Conservation (phyloP, 2,888 invertebrate genomes). For the Stratiomys singularior region DNA sequence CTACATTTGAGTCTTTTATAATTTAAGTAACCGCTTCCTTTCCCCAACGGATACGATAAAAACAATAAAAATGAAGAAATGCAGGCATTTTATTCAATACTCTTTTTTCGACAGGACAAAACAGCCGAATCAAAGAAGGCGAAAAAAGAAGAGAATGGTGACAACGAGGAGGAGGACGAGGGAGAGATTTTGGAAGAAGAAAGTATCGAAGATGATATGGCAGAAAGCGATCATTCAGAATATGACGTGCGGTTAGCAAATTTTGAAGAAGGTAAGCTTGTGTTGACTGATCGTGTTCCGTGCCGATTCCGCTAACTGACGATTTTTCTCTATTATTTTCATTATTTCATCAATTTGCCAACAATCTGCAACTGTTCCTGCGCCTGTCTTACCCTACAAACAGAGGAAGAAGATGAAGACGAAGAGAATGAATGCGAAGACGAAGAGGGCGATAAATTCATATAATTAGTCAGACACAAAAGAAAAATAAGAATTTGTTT, state of each 20-base stretch:
- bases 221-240: conserved; percentile 64
- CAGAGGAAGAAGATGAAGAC: conserved; percentile 62
- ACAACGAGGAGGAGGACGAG: conserved; percentile 59
- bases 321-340: conserved; percentile 35
- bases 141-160: conserved; percentile 60
- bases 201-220: conserved; percentile 59
- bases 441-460: conserved; percentile 64
- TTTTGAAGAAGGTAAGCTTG: conserved; percentile 51
- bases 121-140: conserved; percentile 65
- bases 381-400: conserved; percentile 44
- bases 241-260: conserved; percentile 63
- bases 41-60: too few relatives aligned
- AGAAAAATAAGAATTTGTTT: conserved; percentile 49
- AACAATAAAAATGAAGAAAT: too few relatives aligned
- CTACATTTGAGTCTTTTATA: too few relatives aligned
- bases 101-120: conserved; percentile 59
- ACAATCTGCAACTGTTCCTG: conserved; percentile 1
- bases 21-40: too few relatives aligned
- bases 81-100: too few relatives aligned
- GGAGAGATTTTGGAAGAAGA: conserved; percentile 62
- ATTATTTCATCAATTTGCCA: too few relatives aligned
- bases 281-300: not conserved
- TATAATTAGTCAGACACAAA: conserved; percentile 61
- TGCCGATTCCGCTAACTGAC: too few relatives aligned
- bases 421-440: conserved; percentile 59